Conservation (phyloP, 2,113 vertebrate genomes). For the Lates calcarifer region DNA sequence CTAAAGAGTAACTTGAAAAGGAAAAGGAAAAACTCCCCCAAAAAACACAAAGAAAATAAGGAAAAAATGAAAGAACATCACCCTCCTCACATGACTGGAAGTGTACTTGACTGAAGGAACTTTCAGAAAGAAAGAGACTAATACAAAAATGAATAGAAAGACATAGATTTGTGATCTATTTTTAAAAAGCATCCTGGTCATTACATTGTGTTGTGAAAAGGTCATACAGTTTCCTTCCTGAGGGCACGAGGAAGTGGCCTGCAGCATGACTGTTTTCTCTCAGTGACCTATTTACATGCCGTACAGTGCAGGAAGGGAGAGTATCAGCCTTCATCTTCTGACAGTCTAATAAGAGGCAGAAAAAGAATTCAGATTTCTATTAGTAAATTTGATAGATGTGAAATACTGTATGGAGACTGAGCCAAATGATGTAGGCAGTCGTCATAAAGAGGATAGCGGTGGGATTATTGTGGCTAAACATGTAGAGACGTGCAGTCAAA, state of each 20-base stretch:
- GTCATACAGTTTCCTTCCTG: slow-evolving; percentile 24
- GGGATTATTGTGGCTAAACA: too few relatives aligned
- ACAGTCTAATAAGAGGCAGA: neutral
- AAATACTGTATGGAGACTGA: too few relatives aligned
- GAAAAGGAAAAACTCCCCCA: neutral
- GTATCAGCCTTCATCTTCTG: neutral
- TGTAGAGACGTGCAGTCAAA: neutral
- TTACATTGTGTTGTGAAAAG: neutral
- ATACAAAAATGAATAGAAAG: neutral
- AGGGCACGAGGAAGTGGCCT: slow-evolving; percentile 7
- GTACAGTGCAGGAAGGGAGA: neutral
- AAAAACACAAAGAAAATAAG: too few relatives aligned
- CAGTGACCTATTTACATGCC: slow-evolving; percentile 17
- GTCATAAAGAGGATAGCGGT: too few relatives aligned
- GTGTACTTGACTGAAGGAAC: too few relatives aligned
- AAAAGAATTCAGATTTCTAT: neutral
- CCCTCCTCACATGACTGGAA: too few relatives aligned
- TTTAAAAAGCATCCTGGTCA: neutral
- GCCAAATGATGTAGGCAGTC: too few relatives aligned
- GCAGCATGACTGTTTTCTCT: slow-evolving; percentile 10
- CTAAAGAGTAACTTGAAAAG: neutral
- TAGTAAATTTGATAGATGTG: neutral
- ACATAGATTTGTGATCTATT: neutral
- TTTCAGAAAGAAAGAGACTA: too few relatives aligned
- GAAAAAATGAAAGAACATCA: too few relatives aligned